Evolutionary conservation across 2,113 vertebrate genomes (phyloP), one percentile per base, ranked within the genome.

Genomic region (Chaetura pelagica): DNA sequence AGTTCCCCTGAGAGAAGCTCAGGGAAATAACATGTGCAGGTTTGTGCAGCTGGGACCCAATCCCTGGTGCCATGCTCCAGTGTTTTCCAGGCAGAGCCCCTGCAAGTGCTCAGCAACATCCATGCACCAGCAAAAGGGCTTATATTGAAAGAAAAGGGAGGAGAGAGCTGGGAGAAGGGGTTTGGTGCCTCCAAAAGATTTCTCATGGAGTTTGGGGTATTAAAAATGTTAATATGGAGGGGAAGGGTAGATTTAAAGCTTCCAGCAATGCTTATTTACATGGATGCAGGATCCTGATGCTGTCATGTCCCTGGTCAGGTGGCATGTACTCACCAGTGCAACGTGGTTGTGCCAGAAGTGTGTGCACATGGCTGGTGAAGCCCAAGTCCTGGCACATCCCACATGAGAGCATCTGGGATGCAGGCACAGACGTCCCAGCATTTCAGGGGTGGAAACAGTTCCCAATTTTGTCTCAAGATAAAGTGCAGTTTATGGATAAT

Each of bases 241-340:
- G 40, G 40, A 14, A 12, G 40, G 40, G 40, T 42, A 12, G 40
- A 42, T 64, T 80, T 64, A 34, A 75, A 59, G 30, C 34, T 82
- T n/a, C 21, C 30, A 27, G 23, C 34, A 26, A 0, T 4, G 23
- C 2, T 3, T 18, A 0, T 34, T 85, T 15, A 8, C 1, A 2
- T 54, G n/a, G 40, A 6, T 67, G 66, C 44, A 76, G 77, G 59
- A n/a, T 4, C n/a, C 23, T 61, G 61, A 24, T 32, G 55, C 26
- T 22, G 0, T 18, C 18, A 35, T 20, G 22, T 34, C 34, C 48
- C 51, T 34, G 59, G 17, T 16, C 24, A 54, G 52, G 64, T 10
- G 2, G 0, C 15, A 3, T 1, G 64, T 10, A 5, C 5, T 20
- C 40, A 3, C 35, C 0, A 4, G 26, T 13, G 40, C n/a, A 8